A percentile compares a stretch with the other conserved stretches of the same genome.
Conservation (phyloP, 2,888 invertebrate genomes). For the Pyrrhosoma nymphula region DNA sequence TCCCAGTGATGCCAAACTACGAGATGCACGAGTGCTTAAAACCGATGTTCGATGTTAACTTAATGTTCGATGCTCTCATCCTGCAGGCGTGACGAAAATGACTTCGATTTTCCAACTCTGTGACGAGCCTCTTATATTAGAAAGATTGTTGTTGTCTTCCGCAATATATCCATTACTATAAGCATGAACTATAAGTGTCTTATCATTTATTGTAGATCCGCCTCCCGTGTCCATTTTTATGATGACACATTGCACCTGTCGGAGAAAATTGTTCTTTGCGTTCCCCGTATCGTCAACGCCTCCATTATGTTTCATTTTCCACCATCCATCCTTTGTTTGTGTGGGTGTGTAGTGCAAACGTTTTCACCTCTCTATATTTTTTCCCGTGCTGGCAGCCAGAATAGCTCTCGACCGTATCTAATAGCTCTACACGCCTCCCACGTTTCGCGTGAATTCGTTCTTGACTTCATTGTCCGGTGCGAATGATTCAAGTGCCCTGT, state of each 20-base stretch:
- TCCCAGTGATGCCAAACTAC: slow-evolving; percentile 22
- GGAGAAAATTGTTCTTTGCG: neutral
- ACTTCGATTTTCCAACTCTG: neutral
- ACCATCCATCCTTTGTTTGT: neutral
- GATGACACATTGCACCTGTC: slow-evolving; percentile 63
- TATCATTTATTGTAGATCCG: neutral
- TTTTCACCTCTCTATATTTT: neutral
- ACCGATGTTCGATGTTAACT: no score
- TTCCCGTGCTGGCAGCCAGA: neutral
- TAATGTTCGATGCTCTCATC: neutral
- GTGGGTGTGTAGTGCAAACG: neutral
- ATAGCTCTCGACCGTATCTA: neutral
- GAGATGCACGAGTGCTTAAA: neutral
- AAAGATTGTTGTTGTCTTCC: neutral
- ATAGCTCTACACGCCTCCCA: neutral
- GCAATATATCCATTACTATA: neutral
- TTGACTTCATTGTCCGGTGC: neutral
- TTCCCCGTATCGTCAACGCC: neutral
- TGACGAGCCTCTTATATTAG: neutral
- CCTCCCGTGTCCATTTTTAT: neutral
- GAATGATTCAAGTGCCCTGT: neutral
- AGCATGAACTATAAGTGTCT: neutral
- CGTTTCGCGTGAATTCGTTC: neutral
- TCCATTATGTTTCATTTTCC: slow-evolving; percentile 20
- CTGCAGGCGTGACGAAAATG: neutral